Base-by-base conservation (phyloP, 2,888 invertebrate species). In the Apamea anceps region DNA sequence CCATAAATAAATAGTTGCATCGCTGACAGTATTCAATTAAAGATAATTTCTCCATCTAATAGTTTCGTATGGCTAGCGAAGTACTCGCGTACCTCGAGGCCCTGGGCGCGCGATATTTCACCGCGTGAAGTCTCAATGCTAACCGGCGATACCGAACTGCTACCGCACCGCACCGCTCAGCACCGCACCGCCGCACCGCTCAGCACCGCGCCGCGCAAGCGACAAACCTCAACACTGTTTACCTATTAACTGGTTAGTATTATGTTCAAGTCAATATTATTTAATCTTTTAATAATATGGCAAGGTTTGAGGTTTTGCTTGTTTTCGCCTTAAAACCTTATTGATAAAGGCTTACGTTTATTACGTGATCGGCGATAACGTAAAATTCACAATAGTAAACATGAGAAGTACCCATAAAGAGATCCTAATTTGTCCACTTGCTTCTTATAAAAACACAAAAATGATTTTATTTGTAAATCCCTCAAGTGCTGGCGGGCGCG, bases 41-140 rank as follows among this genome's bases (percentile, higher is more conserved):
- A 85, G 65, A 51, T 75, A 85, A 85, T 86, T 87, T 82, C 86
- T 82, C 86, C 80, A 72, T 86, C 79, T 88, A 87, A 86, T 82
- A 80, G 86, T 60, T 88, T 77, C 77, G 63, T 82, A 73, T 66
- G 81, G 80, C 84, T 86, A 84, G 79, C 75, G 28, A 13, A 37
- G 28, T 57, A 32, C 57, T 21, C 63, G 42, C 71, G 80, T 82
- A 84, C 86, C 86, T 88, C 77, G 87, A 79, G 77, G 83, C 87
- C 71, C 80, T 67, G 84, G 84, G 67, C 80, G 81, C 75, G 89
- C 91, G 78, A 91, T 92, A 91, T 89, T 89, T 91, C 91, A 91
- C 87, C 75, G 72, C 70, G 72, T 91, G 93, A 93, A 93, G 93
- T 88, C 86, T 93, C 93, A 93, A 93, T 93, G 93, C 92, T 91